Conservation (phyloP, 2,888 invertebrate genomes). For the Oligia latruncula region DNA sequence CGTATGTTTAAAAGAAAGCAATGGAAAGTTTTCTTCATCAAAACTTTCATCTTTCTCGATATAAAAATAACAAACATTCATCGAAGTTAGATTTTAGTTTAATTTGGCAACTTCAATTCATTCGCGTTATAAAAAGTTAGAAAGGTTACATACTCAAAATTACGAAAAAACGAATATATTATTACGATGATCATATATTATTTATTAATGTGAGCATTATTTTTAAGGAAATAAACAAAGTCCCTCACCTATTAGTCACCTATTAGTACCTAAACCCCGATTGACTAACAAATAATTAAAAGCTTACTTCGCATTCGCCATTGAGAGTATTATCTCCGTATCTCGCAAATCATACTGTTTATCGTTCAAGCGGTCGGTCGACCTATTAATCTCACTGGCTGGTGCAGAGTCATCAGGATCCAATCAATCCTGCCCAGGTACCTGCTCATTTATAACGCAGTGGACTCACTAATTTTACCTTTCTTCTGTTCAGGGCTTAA, state of each 20-base stretch:
- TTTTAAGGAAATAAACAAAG: background rate
- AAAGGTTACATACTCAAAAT: background rate
- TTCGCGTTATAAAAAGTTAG: too few species aligned
- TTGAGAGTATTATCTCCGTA: slow-evolving; percentile 24
- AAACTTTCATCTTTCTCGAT: background rate
- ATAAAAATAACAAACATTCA: background rate
- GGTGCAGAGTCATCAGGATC: slow-evolving; percentile 81
- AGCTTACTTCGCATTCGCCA: slow-evolving; percentile 24
- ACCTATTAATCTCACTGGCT: slow-evolving; percentile 78
- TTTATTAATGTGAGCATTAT: background rate
- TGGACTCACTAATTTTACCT: slow-evolving; percentile 69
- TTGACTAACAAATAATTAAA: slow-evolving; percentile 17
- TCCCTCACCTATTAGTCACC: too few species aligned
- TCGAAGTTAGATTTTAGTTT: background rate
- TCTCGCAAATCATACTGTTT: slow-evolving; percentile 55
- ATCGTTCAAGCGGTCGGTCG: slow-evolving; percentile 36
- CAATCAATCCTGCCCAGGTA: slow-evolving; percentile 81
- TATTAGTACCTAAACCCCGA: background rate
- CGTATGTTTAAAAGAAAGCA: slow-evolving; percentile 16
- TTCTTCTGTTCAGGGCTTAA: slow-evolving; percentile 30
- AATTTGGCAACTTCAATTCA: background rate
- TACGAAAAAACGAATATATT: background rate
- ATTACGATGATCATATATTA: background rate
- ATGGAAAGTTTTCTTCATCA: background rate
- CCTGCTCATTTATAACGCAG: slow-evolving; percentile 76